Evolutionary conservation across 1,140 invertebrate species (phyloP).

Genomic region (Heterodera schachtii): DNA sequence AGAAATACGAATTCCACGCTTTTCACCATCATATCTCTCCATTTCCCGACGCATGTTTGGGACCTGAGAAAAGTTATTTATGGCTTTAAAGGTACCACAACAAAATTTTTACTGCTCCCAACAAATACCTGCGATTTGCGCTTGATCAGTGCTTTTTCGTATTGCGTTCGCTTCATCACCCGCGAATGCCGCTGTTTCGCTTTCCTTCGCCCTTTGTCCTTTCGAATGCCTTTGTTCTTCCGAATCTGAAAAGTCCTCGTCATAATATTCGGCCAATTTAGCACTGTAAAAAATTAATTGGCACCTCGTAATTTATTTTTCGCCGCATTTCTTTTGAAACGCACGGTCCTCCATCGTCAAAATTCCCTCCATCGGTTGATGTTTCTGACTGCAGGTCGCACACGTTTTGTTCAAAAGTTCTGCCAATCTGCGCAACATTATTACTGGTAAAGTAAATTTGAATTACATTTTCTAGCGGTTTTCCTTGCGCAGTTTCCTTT

Average conservation of each 20-base stretch:
- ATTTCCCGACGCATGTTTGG: conserved; percentile 41
- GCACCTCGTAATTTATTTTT: conserved; percentile 37
- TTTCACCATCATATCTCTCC: conserved; percentile 46
- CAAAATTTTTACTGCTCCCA: background rate
- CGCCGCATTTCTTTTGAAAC: conserved; percentile 6
- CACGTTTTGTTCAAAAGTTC: background rate
- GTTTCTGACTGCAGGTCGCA: background rate
- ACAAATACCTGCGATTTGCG: conserved; percentile 39
- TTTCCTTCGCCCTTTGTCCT: conserved; percentile 22
- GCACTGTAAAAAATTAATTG: too few species aligned
- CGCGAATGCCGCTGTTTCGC: conserved; percentile 40
- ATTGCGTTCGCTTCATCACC: conserved; percentile 43
- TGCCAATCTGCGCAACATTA: background rate
- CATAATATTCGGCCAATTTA: background rate
- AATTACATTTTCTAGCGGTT: background rate
- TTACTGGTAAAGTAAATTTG: background rate
- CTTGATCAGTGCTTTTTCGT: conserved; percentile 43
- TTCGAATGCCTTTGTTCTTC: conserved; percentile 44
- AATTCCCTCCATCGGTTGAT: background rate
- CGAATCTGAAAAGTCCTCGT: conserved; percentile 35
- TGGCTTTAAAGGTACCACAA: too few species aligned
- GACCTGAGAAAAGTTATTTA: conserved; percentile 1
- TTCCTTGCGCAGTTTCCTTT: background rate
- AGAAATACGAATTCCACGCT: conserved; percentile 38
- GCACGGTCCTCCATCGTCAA: background rate